Conservation (phyloP, 1,140 invertebrate genomes). For the Sarcophaga bullata region DNA sequence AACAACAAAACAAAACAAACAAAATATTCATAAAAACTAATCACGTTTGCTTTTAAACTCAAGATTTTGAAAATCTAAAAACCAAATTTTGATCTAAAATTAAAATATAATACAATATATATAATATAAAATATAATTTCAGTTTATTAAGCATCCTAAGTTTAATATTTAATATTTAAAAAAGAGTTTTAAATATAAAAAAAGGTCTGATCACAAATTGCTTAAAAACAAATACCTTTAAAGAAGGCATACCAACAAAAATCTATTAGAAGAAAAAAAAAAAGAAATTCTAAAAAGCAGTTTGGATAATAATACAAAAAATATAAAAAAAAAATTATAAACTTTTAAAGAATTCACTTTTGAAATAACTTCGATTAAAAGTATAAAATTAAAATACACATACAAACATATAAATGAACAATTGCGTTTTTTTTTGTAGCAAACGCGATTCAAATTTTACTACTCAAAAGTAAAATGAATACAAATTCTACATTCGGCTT, state of each 20-base stretch:
- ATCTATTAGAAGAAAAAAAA: conserved; percentile 11
- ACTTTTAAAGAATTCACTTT: conserved; percentile 20
- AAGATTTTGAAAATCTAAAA: conserved; percentile 18
- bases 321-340: conserved; percentile 1
- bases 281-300: conserved; percentile 46
- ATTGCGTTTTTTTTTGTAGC: conserved; percentile 50
- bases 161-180: conserved; percentile 44
- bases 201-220: conserved; percentile 64
- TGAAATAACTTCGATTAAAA: conserved; percentile 28
- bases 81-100: conserved; percentile 13
- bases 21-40: background rate
- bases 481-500: conserved; percentile 1
- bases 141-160: conserved; percentile 63
- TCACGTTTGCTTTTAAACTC: conserved; percentile 13
- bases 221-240: conserved; percentile 37
- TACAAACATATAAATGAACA: conserved; percentile 19
- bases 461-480: conserved; percentile 44
- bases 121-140: conserved; percentile 45
- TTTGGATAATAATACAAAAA: conserved; percentile 42
- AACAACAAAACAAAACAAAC: too few relatives aligned
- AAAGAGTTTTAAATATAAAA: conserved; percentile 40
- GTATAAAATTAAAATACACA: conserved; percentile 27
- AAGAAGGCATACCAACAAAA: conserved; percentile 46
- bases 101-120: conserved; percentile 28
- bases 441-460: conserved; percentile 46